Evolutionary conservation across 2,888 invertebrate species (phyloP).

Genomic region (Xanthia icteritia): DNA sequence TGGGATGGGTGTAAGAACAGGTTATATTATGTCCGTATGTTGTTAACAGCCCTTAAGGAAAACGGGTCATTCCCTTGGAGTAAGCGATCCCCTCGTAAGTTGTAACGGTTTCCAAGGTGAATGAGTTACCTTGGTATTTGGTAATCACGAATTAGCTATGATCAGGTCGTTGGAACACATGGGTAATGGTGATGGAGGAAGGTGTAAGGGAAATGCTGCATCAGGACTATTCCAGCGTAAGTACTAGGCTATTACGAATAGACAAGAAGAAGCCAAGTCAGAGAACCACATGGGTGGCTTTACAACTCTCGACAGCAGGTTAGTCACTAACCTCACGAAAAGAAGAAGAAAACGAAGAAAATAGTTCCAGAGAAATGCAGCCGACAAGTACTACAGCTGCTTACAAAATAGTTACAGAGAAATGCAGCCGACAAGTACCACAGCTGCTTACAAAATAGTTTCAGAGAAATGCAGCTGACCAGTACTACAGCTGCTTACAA

Average conservation of each 20-base stretch:
- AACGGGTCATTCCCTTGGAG: constrained; percentile 50
- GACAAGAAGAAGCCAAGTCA: not conserved
- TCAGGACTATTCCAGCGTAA: not conserved
- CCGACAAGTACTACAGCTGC: not conserved
- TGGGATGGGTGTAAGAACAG: constrained; percentile 45
- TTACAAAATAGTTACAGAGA: not conserved
- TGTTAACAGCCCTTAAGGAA: constrained; percentile 62
- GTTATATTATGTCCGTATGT: constrained; percentile 54
- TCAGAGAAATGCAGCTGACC: not conserved
- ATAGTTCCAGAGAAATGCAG: not conserved
- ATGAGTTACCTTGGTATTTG: constrained; percentile 42
- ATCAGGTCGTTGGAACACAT: constrained; percentile 33
- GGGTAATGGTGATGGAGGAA: constrained; percentile 39
- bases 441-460: not conserved
- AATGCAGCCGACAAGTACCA: not conserved
- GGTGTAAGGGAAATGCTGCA: constrained; percentile 21
- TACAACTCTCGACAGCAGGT: no score
- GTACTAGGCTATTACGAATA: not conserved
- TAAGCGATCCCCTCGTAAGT: constrained; percentile 57
- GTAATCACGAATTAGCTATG: constrained; percentile 43
- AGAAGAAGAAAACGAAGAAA: no score
- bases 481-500: not conserved
- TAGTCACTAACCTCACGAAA: no score
- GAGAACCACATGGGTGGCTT: no score
- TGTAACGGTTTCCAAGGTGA: constrained; percentile 44